Evolutionary conservation across 2,113 vertebrate genomes (phyloP), one percentile per base, ranked within the genome.

Genomic region (Noturus placidus): DNA sequence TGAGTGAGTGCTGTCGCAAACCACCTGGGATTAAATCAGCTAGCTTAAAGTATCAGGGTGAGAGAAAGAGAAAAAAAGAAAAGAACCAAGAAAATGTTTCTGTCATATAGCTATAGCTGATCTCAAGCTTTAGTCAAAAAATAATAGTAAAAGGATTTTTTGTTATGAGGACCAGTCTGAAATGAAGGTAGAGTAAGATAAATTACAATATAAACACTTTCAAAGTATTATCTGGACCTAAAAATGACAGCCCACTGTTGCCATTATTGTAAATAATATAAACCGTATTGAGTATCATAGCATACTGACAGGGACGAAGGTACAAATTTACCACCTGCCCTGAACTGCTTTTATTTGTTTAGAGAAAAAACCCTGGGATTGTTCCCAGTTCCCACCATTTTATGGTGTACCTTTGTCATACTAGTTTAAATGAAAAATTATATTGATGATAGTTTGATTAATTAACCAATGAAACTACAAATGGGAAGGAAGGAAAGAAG

Each of bases 1-100:
- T 27, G 72, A 72, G 38, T 5, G 56, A 65, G 33, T 78, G 74
- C 59, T 76, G 56, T 85, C 42, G 63, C 83, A 42, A 42, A 88
- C 25, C 76, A 88, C 82, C 72, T 80, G 82, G 82, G 63, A 78
- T 54, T 54, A 19, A 54, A 78, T 17, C 27, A 54, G 76, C 46
- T 77, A 30, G 57, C 27, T 30, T 59, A 3, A 15, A 86, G 81
- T 52, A 65, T 30, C 69, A 72, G 33, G 38, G 81, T 42, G 20
- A 56, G 56, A 74, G 17, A 85, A 22, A 67, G 77, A 22, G 10
- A 15, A 22, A 13, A 13, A 30, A 54, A 52, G 2, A 7, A 54
- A 50, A 54, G 27, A 19, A 0, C 13, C 11, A 52, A 78, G 25
- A 78, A 54, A 78, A 54, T 6, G 27, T 27, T 46, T 50, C 22